Conservation (phyloP, 2,797 vertebrate species). For the Vipera latastei region DNA sequence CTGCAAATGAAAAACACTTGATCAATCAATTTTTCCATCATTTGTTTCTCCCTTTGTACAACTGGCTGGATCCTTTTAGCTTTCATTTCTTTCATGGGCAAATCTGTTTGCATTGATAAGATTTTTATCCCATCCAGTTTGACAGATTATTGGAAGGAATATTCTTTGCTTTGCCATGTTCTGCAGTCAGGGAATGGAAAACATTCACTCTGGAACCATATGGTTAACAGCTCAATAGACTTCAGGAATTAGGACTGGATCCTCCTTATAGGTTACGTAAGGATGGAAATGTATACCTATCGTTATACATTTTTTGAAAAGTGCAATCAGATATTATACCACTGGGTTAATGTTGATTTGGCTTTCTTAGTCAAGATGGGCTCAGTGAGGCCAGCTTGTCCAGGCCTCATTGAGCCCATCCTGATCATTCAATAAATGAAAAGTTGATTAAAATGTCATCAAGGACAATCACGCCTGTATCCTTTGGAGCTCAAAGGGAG, state of each 20-base stretch:
- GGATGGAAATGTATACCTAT: neutral
- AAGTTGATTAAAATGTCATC: neutral
- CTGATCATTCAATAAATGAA: neutral
- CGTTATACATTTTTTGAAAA: neutral
- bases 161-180: neutral
- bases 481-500: neutral
- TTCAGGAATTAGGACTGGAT: neutral
- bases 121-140: neutral
- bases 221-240: neutral
- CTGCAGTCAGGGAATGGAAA: neutral
- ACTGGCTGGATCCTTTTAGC: accelerated
- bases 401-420: neutral
- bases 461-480: neutral
- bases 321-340: neutral
- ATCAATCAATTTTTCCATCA: neutral
- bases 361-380: neutral
- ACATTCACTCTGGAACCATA: neutral
- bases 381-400: neutral
- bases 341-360: neutral
- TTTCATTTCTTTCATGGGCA: neutral
- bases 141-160: conserved; percentile 3
- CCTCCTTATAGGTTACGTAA: neutral
- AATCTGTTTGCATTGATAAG: neutral
- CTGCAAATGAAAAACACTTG: neutral
- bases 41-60: conserved; percentile 3